Evolutionary conservation across 2,797 vertebrate genomes (phyloP).

Genomic region (Channallabes apus): DNA sequence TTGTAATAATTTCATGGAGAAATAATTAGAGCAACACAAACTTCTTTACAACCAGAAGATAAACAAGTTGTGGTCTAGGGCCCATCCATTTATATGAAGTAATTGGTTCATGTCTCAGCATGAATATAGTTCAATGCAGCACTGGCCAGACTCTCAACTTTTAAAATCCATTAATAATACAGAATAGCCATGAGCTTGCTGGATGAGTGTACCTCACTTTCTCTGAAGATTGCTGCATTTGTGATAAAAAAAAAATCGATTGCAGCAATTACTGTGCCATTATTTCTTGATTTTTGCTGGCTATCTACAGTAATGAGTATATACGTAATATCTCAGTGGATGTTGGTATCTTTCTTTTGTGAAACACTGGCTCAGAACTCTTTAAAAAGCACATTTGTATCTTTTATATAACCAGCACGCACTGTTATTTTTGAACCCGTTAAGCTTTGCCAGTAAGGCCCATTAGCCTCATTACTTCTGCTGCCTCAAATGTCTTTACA

Average conservation of each 20-base stretch:
- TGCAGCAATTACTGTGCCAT: conserved; percentile 32
- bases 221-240: not conserved
- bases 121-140: conserved; percentile 32
- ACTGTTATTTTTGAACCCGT: conserved; percentile 33
- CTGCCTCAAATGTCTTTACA: conserved; percentile 1
- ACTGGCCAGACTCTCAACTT: conserved; percentile 7
- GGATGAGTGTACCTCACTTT: not conserved
- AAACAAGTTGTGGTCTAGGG: conserved; percentile 35
- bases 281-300: conserved; percentile 35
- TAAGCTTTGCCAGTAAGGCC: conserved; percentile 34
- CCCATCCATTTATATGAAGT: conserved; percentile 54
- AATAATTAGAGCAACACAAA: conserved; percentile 49
- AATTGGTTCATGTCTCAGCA: conserved; percentile 55
- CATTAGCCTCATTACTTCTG: conserved; percentile 47
- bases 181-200: not conserved
- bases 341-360: conserved; percentile 30
- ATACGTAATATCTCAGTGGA: conserved; percentile 35
- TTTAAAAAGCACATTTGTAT: conserved; percentile 31
- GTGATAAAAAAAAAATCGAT: conserved; percentile 5
- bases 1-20: conserved; percentile 43
- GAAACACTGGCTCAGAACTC: conserved; percentile 33
- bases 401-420: conserved; percentile 31
- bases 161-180: conserved; percentile 18
- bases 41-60: conserved; percentile 50
- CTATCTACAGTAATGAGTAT: conserved; percentile 36